Evolutionary conservation across 2,888 invertebrate genomes (phyloP).

Genomic region (Dioctria rufipes): DNA sequence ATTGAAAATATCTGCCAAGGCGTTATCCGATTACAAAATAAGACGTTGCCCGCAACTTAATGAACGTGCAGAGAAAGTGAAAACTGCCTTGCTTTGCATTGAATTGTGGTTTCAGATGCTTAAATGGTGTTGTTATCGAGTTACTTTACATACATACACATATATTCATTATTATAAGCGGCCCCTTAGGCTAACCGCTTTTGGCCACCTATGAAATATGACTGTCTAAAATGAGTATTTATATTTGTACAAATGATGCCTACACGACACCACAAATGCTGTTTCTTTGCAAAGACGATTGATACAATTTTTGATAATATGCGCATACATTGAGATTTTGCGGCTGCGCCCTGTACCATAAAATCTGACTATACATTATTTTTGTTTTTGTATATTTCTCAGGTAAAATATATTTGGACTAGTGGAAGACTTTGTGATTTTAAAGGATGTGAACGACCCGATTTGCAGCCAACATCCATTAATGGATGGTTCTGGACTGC

Average conservation of each 20-base stretch:
- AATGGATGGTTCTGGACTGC: slow-evolving; percentile 97
- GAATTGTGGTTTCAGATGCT: slow-evolving; percentile 20
- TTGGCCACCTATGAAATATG: too few species aligned
- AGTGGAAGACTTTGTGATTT: slow-evolving; percentile 92
- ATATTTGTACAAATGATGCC: too few species aligned
- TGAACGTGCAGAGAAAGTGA: slow-evolving; percentile 45
- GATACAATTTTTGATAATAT: too few species aligned
- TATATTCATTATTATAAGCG: too few species aligned
- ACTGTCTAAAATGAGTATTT: too few species aligned
- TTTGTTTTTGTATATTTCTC: slow-evolving; percentile 59
- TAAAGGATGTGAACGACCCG: slow-evolving; percentile 89
- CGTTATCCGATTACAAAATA: slow-evolving; percentile 50
- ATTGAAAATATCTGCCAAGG: slow-evolving; percentile 34
- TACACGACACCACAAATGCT: too few species aligned
- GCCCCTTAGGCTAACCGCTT: too few species aligned
- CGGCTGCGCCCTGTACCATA: not conserved
- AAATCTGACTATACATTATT: too few species aligned
- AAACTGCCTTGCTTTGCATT: slow-evolving; percentile 25
- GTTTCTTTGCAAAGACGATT: too few species aligned
- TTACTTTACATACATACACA: not conserved
- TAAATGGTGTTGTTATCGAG: slow-evolving; percentile 15
- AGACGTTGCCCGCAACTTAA: slow-evolving; percentile 33
- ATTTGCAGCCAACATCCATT: slow-evolving; percentile 83
- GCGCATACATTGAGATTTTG: not conserved
- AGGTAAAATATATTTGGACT: slow-evolving; percentile 93